phyloP scores from a whole-genome alignment of 2,797 vertebrate species.

The Falco cherrug region DNA sequence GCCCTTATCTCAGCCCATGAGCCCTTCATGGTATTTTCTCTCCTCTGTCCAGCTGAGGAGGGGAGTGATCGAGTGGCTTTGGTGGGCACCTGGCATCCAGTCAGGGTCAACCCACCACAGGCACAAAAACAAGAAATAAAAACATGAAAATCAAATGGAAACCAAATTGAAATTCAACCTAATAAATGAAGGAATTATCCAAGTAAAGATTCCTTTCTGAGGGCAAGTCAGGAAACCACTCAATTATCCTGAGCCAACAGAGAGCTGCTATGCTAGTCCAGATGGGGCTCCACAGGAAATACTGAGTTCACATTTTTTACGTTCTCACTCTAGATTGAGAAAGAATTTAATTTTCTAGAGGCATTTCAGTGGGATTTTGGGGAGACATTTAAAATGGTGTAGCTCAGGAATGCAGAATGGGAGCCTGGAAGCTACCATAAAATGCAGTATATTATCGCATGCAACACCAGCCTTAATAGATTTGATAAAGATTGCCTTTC shows the following conservation, averaged over 20 bases:
- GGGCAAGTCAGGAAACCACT: conserved; percentile 20
- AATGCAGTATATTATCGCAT: not conserved
- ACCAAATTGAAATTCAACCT: not conserved
- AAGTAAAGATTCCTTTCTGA: not conserved
- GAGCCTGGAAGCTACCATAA: not conserved
- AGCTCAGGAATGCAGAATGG: not conserved
- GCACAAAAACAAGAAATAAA: not conserved
- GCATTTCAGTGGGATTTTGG: not conserved
- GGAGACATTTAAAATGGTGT: not conserved
- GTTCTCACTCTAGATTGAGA: not conserved
- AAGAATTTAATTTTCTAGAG: not conserved
- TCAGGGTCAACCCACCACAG: not conserved
- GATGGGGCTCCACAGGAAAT: conserved; percentile 40
- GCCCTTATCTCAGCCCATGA: not conserved
- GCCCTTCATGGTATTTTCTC: not conserved
- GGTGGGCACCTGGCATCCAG: not conserved
- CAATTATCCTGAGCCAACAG: not conserved
- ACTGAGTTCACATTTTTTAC: not conserved
- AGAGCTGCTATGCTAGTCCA: conserved; percentile 1
- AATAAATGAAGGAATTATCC: conserved; percentile 1
- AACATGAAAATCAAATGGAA: not conserved
- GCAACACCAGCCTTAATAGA: not conserved
- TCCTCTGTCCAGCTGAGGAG: not conserved
- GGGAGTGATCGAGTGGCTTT: not conserved
- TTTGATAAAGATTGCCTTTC: not conserved